Evolutionary conservation across 2,888 invertebrate genomes (phyloP).

Genomic region (Meteorus cinctellus): DNA sequence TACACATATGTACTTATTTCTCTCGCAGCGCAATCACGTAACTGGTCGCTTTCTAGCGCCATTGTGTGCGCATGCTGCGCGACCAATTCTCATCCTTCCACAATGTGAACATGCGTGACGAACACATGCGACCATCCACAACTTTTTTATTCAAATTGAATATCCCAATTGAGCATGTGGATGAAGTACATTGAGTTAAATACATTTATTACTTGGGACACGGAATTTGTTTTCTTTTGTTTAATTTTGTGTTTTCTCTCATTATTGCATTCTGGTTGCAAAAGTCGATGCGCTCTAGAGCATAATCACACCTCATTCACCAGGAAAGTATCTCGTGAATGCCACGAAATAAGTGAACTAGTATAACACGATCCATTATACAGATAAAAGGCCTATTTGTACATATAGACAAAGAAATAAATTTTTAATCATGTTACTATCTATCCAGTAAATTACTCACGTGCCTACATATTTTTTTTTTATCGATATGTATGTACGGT

Average conservation of each 20-base stretch:
- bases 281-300: neutral
- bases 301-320: constrained; percentile 15
- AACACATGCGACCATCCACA: neutral
- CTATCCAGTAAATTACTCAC: neutral
- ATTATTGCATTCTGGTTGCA: constrained; percentile 20
- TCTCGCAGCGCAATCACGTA: constrained; percentile 29
- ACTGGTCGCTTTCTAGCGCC: constrained; percentile 35
- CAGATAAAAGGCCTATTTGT: constrained; percentile 24
- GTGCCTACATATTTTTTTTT: neutral
- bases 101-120: constrained; percentile 14
- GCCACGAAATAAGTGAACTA: neutral
- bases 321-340: neutral
- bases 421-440: neutral
- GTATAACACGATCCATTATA: constrained; percentile 23
- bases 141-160: neutral
- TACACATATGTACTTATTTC: constrained; percentile 12
- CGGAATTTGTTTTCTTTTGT: constrained; percentile 11
- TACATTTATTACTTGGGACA: neutral
- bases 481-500: neutral
- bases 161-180: neutral
- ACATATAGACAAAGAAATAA: neutral
- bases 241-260: constrained; percentile 1
- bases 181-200: neutral
- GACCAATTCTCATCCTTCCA: constrained; percentile 30
- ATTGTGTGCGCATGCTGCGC: neutral